Conservation (phyloP, 35 echinoderm and acorn worm species). For the Hemicentrotus pulcherrimus region DNA sequence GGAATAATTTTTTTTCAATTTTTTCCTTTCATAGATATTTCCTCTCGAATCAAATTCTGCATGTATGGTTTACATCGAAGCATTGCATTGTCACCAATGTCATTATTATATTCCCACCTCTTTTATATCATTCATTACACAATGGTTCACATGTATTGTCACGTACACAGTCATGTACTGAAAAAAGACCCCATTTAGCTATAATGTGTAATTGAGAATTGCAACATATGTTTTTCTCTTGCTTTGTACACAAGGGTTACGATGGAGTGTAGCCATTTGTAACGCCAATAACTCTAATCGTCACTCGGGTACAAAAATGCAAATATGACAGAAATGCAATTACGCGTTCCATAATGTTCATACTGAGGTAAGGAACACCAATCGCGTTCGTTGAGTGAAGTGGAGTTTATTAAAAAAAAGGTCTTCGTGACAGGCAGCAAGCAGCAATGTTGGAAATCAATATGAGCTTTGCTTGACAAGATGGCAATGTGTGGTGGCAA, state of each 20-base stretch:
- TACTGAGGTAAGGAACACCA: slow-evolving; percentile 21
- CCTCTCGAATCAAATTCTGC: too few species aligned
- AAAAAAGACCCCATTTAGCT: neutral
- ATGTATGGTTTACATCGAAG: too few species aligned
- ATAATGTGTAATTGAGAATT: neutral
- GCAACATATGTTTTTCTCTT: neutral
- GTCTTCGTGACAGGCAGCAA: neutral
- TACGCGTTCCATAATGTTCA: slow-evolving; percentile 45
- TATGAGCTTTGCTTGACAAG: slow-evolving; percentile 7
- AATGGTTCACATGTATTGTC: too few species aligned
- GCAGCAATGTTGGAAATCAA: neutral
- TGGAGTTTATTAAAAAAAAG: slow-evolving; percentile 11
- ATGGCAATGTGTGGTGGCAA: slow-evolving; percentile 16
- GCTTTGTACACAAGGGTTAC: neutral
- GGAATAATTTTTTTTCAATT: too few species aligned
- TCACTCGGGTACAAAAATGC: slow-evolving; percentile 8
- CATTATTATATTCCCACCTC: too few species aligned
- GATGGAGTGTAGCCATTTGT: neutral
- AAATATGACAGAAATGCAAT: slow-evolving; percentile 47
- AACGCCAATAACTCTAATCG: slow-evolving; percentile 9
- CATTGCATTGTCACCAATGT: too few species aligned
- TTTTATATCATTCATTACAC: too few species aligned
- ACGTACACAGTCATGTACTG: too few species aligned
- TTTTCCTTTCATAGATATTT: too few species aligned
- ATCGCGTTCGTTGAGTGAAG: slow-evolving; percentile 13